Conservation (phyloP, 2,797 vertebrate species). For the Tachyglossus aculeatus region DNA sequence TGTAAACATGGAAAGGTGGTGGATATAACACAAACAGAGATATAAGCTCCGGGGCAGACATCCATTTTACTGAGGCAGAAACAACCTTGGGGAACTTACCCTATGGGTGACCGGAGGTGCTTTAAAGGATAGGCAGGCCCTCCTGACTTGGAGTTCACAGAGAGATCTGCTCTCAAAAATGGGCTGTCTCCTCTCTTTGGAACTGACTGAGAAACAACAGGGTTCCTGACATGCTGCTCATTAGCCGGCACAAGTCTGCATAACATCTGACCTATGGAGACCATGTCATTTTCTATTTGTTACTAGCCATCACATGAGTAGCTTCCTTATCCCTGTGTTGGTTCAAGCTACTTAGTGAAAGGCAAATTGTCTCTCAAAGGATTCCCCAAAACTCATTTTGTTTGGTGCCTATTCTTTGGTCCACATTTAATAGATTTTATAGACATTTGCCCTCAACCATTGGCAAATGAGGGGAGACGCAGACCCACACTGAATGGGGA, state of each 20-base stretch:
- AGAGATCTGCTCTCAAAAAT: background rate
- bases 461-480: too few species aligned
- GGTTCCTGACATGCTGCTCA: slow-evolving; percentile 18
- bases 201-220: background rate
- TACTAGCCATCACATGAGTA: background rate
- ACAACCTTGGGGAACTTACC: too few species aligned
- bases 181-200: background rate
- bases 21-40: background rate
- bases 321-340: slow-evolving; percentile 12
- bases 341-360: background rate
- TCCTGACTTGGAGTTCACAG: background rate
- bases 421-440: background rate
- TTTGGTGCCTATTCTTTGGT: background rate
- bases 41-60: background rate
- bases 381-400: background rate
- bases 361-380: background rate
- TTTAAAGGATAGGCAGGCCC: background rate
- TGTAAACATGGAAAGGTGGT: too few species aligned
- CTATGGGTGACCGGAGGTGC: background rate
- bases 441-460: slow-evolving; percentile 1
- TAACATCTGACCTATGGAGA: background rate
- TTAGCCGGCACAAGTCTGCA: slow-evolving; percentile 12
- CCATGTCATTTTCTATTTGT: background rate
- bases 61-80: background rate
- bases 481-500: background rate